Percentiles rank a stretch among this genome's conserved stretches.
These are phyloP conservation scores for Caenorhabditis latens DNA, from an alignment of 1,140 invertebrate species.

Conservation along the genomic window DNA sequence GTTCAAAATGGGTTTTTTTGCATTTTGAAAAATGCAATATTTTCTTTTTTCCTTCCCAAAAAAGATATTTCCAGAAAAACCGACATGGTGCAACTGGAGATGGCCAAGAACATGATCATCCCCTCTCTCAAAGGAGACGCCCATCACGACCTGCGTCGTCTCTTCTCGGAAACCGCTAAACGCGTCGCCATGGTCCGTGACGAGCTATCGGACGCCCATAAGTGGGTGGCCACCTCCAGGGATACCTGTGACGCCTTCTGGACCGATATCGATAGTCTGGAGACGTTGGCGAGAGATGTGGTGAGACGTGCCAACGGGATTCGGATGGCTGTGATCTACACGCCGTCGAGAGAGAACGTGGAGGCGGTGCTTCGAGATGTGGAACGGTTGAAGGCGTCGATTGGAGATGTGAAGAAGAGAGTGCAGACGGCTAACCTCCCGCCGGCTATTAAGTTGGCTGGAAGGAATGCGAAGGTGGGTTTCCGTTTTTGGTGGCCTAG, in stretches of 20 bases:
- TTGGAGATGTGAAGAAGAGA: conserved; percentile 31
- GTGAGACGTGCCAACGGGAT: conserved; percentile 22
- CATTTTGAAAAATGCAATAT: no score
- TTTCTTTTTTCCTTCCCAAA: no score
- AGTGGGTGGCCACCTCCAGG: conserved; percentile 23
- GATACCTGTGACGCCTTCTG: conserved; percentile 67
- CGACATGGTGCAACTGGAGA: conserved; percentile 66
- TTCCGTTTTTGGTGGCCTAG: background rate
- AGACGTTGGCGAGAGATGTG: conserved; percentile 9
- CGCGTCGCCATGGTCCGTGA: conserved; percentile 50
- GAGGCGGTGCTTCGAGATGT: conserved; percentile 19
- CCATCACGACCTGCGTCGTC: conserved; percentile 21
- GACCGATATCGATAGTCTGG: conserved; percentile 66
- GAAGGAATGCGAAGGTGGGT: conserved; percentile 29
- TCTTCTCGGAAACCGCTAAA: conserved; percentile 28
- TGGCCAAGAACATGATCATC: conserved; percentile 61
- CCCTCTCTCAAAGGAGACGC: conserved; percentile 20
- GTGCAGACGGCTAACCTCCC: conserved; percentile 37
- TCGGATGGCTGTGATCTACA: conserved; percentile 53
- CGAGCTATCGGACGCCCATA: conserved; percentile 62
- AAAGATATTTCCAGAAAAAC: conserved; percentile 31
- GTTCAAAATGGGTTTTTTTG: no score
- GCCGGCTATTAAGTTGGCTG: conserved; percentile 31
- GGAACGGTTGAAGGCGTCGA: background rate
- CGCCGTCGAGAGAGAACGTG: conserved; percentile 53